These are phyloP conservation scores for Diploptera punctata DNA, from an alignment of 2,888 invertebrate species.

Conservation along the genomic window DNA sequence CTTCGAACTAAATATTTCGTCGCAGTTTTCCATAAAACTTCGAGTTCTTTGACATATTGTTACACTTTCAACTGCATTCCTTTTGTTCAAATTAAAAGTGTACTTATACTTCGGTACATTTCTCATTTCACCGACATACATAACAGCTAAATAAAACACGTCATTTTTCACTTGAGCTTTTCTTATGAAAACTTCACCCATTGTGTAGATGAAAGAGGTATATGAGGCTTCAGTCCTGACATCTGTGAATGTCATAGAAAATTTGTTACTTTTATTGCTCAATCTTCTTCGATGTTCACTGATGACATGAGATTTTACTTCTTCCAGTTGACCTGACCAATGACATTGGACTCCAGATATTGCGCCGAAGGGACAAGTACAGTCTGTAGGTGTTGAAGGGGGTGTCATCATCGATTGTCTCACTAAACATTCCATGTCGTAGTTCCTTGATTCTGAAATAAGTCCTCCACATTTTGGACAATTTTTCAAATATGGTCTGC, in stretches of 20 bases:
- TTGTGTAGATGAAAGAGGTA: neutral
- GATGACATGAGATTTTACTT: neutral
- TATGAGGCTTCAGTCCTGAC: neutral
- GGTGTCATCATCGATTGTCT: neutral
- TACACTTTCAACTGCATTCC: slow-evolving; percentile 2
- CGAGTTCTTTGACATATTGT: slow-evolving; percentile 7
- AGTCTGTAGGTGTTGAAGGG: neutral
- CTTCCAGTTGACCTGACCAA: neutral
- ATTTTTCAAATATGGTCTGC: neutral
- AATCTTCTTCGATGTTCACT: neutral
- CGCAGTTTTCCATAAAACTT: slow-evolving; percentile 1
- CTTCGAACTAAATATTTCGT: neutral
- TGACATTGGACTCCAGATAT: neutral
- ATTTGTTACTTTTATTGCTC: neutral
- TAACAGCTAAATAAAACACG: neutral
- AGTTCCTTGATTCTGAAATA: neutral
- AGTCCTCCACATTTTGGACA: neutral
- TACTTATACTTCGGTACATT: neutral
- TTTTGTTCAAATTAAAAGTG: neutral
- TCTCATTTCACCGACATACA: neutral
- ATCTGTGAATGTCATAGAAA: neutral
- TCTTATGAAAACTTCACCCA: slow-evolving; percentile 9
- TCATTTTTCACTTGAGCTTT: neutral
- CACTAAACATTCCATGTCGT: neutral
- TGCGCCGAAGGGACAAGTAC: neutral